phyloP scores from a whole-genome alignment of 2,888 invertebrate genomes.

The Epiblema foenella region DNA sequence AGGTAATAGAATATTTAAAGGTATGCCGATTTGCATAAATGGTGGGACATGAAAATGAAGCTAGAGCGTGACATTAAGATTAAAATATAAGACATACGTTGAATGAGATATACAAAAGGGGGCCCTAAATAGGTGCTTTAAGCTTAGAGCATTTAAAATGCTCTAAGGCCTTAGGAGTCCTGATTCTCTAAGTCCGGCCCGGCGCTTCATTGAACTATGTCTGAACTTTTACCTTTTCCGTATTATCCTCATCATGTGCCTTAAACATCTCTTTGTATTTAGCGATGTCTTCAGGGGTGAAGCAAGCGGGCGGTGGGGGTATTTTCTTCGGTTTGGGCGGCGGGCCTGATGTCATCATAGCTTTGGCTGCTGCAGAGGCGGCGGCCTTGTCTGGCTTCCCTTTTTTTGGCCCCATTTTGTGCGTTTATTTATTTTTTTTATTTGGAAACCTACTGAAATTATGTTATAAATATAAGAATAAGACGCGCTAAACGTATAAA shows the following conservation, averaged over 20 bases:
- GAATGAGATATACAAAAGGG: no score
- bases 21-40: not conserved
- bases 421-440: not conserved
- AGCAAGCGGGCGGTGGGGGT: slow-evolving; percentile 76
- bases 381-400: slow-evolving; percentile 54
- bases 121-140: no score
- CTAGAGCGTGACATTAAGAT: not conserved
- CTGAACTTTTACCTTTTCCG: slow-evolving; percentile 65
- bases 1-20: slow-evolving; percentile 17
- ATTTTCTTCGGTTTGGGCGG: slow-evolving; percentile 71
- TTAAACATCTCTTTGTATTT: slow-evolving; percentile 72
- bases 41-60: not conserved
- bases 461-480: no score
- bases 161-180: no score
- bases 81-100: not conserved
- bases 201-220: no score
- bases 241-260: slow-evolving; percentile 69
- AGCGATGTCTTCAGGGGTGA: slow-evolving; percentile 65
- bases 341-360: slow-evolving; percentile 54
- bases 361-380: slow-evolving; percentile 46
- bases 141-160: no score
- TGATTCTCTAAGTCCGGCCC: no score
- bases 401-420: slow-evolving; percentile 67
- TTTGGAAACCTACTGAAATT: not conserved
- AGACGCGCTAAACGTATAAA: no score